Evolutionary conservation across 2,888 invertebrate genomes (phyloP).

Genomic region (Druceiella hillmani): DNA sequence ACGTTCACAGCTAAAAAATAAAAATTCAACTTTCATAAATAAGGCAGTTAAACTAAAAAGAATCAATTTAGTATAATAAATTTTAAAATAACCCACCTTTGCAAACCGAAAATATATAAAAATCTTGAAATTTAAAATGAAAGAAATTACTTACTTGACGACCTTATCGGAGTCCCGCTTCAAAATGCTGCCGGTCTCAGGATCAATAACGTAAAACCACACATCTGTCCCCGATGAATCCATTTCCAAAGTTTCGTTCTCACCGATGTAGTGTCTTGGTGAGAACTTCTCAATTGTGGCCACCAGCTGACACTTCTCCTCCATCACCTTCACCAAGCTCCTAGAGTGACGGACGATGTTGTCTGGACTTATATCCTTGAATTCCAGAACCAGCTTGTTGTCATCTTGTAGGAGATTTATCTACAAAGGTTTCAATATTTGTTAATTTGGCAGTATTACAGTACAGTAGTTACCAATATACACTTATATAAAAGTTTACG

Average conservation of each 20-base stretch:
- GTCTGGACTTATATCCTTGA: constrained; percentile 70
- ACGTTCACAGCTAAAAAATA: too few species aligned
- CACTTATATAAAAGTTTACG: too few species aligned
- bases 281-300: constrained; percentile 81
- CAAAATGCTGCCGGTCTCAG: constrained; percentile 67
- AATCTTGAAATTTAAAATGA: constrained; percentile 22
- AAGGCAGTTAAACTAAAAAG: too few species aligned
- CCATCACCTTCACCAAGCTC: constrained; percentile 54
- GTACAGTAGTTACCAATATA: too few species aligned
- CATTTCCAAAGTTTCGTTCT: constrained; percentile 70
- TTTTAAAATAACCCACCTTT: too few species aligned
- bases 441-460: too few species aligned
- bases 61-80: too few species aligned
- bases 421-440: constrained; percentile 40
- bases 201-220: constrained; percentile 84
- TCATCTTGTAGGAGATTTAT: constrained; percentile 73
- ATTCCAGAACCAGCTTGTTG: constrained; percentile 72
- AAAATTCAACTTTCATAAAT: too few species aligned
- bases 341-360: constrained; percentile 52
- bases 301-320: constrained; percentile 68
- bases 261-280: constrained; percentile 65
- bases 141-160: constrained; percentile 50
- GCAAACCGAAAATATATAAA: background rate
- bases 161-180: constrained; percentile 66
- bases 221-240: constrained; percentile 75